These are phyloP conservation scores for Andrena hattorfiana DNA, from an alignment of 2,888 invertebrate genomes.

Conservation along the genomic window DNA sequence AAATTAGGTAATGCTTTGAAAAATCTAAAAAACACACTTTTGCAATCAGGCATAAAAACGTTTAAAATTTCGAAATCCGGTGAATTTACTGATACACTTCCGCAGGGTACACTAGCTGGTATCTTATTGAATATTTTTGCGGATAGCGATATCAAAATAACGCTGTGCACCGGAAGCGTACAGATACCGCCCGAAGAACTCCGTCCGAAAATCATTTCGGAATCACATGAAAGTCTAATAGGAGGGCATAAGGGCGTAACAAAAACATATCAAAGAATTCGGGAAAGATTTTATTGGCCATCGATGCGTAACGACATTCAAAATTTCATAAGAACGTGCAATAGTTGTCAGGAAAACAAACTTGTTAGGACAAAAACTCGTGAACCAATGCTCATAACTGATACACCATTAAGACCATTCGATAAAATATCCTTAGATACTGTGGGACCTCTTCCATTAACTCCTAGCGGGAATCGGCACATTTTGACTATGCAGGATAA, in stretches of 20 bases:
- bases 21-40: background rate
- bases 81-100: background rate
- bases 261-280: constrained; percentile 1
- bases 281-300: constrained; percentile 2
- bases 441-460: background rate
- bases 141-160: background rate
- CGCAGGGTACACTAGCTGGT: too few relatives aligned
- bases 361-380: background rate
- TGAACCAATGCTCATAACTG: background rate
- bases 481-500: constrained; percentile 3
- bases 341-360: constrained; percentile 1
- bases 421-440: constrained; percentile 3
- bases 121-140: too few relatives aligned
- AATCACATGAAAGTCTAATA: too few relatives aligned
- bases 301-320: background rate
- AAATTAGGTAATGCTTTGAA: too few relatives aligned
- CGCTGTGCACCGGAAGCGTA: background rate
- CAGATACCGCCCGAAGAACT: background rate
- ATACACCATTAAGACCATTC: background rate
- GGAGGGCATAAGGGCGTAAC: background rate
- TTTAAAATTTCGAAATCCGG: background rate
- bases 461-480: constrained; percentile 1
- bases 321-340: constrained; percentile 9
- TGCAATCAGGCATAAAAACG: background rate
- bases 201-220: too few relatives aligned